phyloP scores from a whole-genome alignment of 2,888 invertebrate species.

The Leucania comma region DNA sequence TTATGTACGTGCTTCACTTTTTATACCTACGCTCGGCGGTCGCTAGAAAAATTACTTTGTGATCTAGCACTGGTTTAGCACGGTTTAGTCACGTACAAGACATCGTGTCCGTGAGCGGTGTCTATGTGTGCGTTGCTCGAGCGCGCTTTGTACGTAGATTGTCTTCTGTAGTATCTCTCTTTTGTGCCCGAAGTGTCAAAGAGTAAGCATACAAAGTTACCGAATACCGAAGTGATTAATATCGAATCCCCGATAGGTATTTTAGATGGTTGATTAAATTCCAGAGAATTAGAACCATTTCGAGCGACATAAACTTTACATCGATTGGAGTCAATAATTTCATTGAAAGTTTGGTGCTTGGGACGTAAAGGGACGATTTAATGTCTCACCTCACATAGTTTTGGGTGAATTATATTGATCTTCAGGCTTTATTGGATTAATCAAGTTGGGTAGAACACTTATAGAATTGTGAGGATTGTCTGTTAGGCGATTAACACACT shows the following conservation, averaged over 20 bases:
- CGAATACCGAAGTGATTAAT: slow-evolving; percentile 64
- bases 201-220: slow-evolving; percentile 66
- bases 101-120: no score
- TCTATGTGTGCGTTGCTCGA: no score
- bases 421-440: slow-evolving; percentile 60
- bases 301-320: slow-evolving; percentile 82
- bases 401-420: slow-evolving; percentile 50
- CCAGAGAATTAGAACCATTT: slow-evolving; percentile 75
- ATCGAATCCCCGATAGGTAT: slow-evolving; percentile 78
- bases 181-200: slow-evolving; percentile 72
- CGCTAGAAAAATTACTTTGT: no score
- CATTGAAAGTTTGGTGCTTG: slow-evolving; percentile 70
- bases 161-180: no score
- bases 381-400: slow-evolving; percentile 64
- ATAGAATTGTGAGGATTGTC: slow-evolving; percentile 31
- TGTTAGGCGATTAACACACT: no score
- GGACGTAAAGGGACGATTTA: slow-evolving; percentile 64
- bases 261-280: slow-evolving; percentile 87
- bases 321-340: slow-evolving; percentile 84
- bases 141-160: no score
- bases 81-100: no score
- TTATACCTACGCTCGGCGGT: no score
- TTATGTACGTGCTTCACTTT: no score
- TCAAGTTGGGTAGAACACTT: slow-evolving; percentile 22
- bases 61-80: no score